Evolutionary conservation across 2,797 vertebrate genomes (phyloP), one percentile per base, ranked within the genome.

Genomic region (Girardinus metallicus): DNA sequence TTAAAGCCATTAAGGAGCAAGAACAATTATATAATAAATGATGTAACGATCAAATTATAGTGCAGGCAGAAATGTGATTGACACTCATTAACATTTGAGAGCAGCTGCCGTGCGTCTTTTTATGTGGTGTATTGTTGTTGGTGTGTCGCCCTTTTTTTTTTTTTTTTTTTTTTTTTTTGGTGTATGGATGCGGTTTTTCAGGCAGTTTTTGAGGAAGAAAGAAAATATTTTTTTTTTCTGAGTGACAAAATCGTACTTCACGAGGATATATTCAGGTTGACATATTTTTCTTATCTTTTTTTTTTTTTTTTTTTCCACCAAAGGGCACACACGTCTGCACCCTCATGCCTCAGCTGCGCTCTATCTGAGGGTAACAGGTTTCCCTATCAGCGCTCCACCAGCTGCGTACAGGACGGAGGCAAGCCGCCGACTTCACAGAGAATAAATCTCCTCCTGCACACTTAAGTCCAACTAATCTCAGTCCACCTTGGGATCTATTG

Each of bases 1-100:
- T 64, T 83, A 78, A 83, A 47, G 44, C 62, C 68, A 81, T 87
- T 82, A 85, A 74, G 36, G 73, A 84, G 85, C 74, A 80, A 71
- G 83, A 87, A 88, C 80, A 87, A 85, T 93, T 91, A 91, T 82
- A 81, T 85, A 88, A 91, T 86, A 75, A 82, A 88, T 92, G 71
- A 91, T 86, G 76, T 85, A 88, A 93, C 80, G 60, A 31, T 18
- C 7, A 76, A 82, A 83, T 77, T 43, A 73, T 75, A 64, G 62
- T 71, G 71, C 80, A 78, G 78, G 80, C 4, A 79, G 82, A 86
- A 75, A 80, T 77, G 83, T 72, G 80, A 83, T 57, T 83, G 76
- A 75, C 81, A 34, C 73, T 60, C 36, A 71, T 82, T 29, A 74
- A 13, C 1, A 8, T 41, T 57, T 76, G 34, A 81, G 47, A 78